Base-by-base conservation (phyloP, 1,140 invertebrate species). In the Ips nitidus region DNA sequence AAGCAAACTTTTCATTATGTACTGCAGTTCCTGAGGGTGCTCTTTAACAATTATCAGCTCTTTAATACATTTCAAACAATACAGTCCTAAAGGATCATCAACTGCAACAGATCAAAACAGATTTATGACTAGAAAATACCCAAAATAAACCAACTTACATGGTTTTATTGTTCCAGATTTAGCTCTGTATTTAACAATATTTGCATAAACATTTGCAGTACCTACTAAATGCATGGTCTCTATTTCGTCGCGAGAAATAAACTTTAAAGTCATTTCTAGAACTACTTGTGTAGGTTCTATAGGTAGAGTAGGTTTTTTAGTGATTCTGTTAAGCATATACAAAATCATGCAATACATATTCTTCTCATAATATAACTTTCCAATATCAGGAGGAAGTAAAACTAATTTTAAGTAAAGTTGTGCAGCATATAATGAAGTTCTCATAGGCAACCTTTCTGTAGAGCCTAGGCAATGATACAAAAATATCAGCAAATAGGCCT, bases 401-500 rank as follows among this genome's bases (percentile, higher is more conserved):
- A 71, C 63, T 2, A 74, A 55, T 58, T 74, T 71, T 38, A 74
- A 59, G 58, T 71, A 74, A 5, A 74, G 52, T 38, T 59, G 47
- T 45, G 63, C 70, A 41, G 66, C 63, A 43, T 61, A 50, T 41
- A 74, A 36, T 7, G 57, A 57, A 40, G 73, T 64, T 62, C 56
- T 55, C 2, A 60, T 53, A 36, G 70, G 52, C 4, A 68, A 60
- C 61, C 63, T 69, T 3, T 71, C 59, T 7, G 36, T 52, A 55
- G 45, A 41, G 22, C 62, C 62, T 45, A 69, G 42, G 47, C 70
- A 74, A 41, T 70, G 71, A 58, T 71, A 71, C 36, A 74, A 47
- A 63, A 71, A 74, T 36, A 67, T 74, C 50, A 69, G 66, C 4
- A 74, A 41, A 60, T 74, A 74, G 22, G 66, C 70, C 41, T 69